Conservation (phyloP, 2,113 vertebrate species). For the Callopanchax toddi region DNA sequence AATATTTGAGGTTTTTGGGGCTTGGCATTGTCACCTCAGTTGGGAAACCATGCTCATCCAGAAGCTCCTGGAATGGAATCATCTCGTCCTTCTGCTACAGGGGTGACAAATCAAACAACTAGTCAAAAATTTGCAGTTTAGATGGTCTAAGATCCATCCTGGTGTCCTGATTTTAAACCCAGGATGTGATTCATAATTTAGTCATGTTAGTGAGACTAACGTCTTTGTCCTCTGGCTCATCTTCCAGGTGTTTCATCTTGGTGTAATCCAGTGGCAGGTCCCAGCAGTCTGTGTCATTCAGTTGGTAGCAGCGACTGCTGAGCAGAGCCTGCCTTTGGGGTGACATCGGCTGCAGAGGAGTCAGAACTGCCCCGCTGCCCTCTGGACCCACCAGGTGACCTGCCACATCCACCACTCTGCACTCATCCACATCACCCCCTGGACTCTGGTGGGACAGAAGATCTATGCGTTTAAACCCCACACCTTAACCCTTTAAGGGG, state of each 20-base stretch:
- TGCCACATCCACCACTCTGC: constrained; percentile 86
- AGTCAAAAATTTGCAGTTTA: not conserved
- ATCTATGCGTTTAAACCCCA: not conserved
- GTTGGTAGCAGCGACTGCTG: constrained; percentile 92
- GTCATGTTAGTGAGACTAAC: constrained; percentile 62
- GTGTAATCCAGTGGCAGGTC: constrained; percentile 96
- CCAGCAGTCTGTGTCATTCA: constrained; percentile 94
- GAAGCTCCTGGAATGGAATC: constrained; percentile 94
- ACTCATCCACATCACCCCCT: constrained; percentile 90
- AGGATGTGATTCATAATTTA: no score
- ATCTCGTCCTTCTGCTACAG: constrained; percentile 87
- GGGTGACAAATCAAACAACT: constrained; percentile 55
- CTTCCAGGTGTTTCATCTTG: constrained; percentile 94
- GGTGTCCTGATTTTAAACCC: no score
- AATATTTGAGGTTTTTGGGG: constrained; percentile 95
- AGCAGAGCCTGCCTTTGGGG: constrained; percentile 94
- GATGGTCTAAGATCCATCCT: no score
- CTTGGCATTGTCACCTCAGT: constrained; percentile 91
- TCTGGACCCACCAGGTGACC: constrained; percentile 86
- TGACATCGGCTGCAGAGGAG: constrained; percentile 97
- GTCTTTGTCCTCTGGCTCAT: constrained; percentile 89
- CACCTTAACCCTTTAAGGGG: not conserved
- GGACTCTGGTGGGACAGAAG: constrained; percentile 83
- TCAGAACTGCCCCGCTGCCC: constrained; percentile 91
- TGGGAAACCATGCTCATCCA: constrained; percentile 92